phyloP scores from a whole-genome alignment of 2,888 invertebrate genomes.

The Patella depressa region DNA sequence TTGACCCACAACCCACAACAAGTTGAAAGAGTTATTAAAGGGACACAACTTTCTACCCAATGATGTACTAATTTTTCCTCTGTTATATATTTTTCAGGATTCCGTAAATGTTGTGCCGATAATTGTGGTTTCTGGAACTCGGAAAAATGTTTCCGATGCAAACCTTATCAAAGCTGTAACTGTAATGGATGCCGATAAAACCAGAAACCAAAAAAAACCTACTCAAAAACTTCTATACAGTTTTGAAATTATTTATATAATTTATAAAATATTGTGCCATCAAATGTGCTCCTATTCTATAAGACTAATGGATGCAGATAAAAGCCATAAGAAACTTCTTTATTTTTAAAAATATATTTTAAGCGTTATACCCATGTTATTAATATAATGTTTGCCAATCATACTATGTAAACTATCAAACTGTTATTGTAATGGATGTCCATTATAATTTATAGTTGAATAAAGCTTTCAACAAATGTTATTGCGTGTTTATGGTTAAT shows the following conservation, averaged over 20 bases:
- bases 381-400: no score
- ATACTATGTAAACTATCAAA: no score
- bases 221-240: background rate
- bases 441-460: no score
- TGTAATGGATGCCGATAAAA: background rate
- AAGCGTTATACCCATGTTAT: background rate
- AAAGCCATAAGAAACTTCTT: background rate
- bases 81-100: background rate
- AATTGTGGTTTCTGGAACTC: background rate
- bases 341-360: background rate
- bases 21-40: background rate
- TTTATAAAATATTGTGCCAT: no score
- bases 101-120: background rate
- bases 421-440: no score
- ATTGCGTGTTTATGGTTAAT: no score
- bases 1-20: background rate
- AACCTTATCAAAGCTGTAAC: background rate
- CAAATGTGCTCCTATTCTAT: background rate
- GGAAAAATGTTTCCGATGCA: background rate
- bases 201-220: background rate
- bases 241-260: background rate
- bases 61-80: no score
- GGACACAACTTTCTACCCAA: background rate
- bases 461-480: no score
- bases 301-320: no score